Evolutionary conservation across 1,140 invertebrate species (phyloP).

Genomic region (Trachelipus rathkii): DNA sequence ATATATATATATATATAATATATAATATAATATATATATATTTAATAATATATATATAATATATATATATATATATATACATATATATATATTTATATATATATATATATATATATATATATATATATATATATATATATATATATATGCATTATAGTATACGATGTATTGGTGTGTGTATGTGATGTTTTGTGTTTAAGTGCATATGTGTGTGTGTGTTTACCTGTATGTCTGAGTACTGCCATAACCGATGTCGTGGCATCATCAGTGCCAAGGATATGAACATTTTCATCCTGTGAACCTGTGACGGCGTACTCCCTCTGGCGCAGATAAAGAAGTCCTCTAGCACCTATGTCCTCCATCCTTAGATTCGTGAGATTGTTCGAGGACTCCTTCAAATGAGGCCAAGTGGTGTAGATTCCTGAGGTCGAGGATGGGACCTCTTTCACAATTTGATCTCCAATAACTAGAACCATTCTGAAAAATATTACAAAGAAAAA

Average conservation of each 20-base stretch:
- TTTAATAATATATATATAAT: too few species aligned
- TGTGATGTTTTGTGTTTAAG: neutral
- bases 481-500: neutral
- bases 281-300: slow-evolving; percentile 86
- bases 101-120: too few species aligned
- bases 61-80: too few species aligned
- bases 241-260: slow-evolving; percentile 89
- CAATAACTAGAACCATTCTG: slow-evolving; percentile 44
- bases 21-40: too few species aligned
- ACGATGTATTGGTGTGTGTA: neutral
- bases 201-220: slow-evolving; percentile 12
- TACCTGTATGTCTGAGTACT: slow-evolving; percentile 83
- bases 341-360: slow-evolving; percentile 73
- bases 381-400: slow-evolving; percentile 75
- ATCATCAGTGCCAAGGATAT: slow-evolving; percentile 86
- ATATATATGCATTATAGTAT: too few species aligned
- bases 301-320: slow-evolving; percentile 83
- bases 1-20: too few species aligned
- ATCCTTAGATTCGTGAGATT: slow-evolving; percentile 69
- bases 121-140: slow-evolving; percentile 13
- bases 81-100: too few species aligned
- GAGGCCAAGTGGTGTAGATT: slow-evolving; percentile 54
- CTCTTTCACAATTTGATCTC: slow-evolving; percentile 44
- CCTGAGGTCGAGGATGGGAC: slow-evolving; percentile 40
- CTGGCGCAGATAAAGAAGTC: slow-evolving; percentile 82